These are phyloP conservation scores for Catocala fraxini DNA, from an alignment of 2,888 invertebrate species.

Conservation along the genomic window DNA sequence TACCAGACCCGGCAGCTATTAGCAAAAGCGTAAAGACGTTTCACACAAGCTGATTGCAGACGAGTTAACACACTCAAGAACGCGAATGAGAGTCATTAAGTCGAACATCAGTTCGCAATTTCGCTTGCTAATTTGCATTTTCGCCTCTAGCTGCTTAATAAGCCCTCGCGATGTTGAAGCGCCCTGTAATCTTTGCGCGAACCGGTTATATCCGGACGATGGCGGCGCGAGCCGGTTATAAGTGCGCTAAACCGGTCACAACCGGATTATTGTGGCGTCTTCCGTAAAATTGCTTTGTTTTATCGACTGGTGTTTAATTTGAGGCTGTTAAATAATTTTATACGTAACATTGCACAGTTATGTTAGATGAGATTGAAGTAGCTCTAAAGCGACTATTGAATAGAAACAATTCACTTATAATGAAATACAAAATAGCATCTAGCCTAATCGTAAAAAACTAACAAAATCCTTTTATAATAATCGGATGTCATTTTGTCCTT, in stretches of 20 bases:
- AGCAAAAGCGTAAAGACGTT: constrained; percentile 44
- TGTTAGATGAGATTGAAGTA: no score
- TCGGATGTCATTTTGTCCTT: no score
- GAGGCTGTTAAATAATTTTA: no score
- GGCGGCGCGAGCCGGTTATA: constrained; percentile 50
- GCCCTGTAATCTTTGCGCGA: constrained; percentile 61
- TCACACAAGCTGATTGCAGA: constrained; percentile 51
- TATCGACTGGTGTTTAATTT: background rate
- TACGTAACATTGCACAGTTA: no score
- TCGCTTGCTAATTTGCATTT: constrained; percentile 68
- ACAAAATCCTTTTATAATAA: no score
- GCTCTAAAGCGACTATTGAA: no score
- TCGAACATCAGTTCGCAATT: constrained; percentile 59
- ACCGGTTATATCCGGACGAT: constrained; percentile 50
- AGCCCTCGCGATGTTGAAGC: constrained; percentile 56
- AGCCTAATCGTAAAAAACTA: no score
- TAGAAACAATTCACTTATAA: no score
- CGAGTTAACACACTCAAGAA: constrained; percentile 52
- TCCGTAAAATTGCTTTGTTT: background rate
- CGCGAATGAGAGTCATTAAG: constrained; percentile 58
- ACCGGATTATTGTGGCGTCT: constrained; percentile 35
- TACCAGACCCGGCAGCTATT: constrained; percentile 43
- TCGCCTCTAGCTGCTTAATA: constrained; percentile 63
- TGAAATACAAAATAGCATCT: no score
- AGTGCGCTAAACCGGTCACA: constrained; percentile 43